phyloP scores from a whole-genome alignment of 2,797 vertebrate genomes.

The Xenentodon cancila region DNA sequence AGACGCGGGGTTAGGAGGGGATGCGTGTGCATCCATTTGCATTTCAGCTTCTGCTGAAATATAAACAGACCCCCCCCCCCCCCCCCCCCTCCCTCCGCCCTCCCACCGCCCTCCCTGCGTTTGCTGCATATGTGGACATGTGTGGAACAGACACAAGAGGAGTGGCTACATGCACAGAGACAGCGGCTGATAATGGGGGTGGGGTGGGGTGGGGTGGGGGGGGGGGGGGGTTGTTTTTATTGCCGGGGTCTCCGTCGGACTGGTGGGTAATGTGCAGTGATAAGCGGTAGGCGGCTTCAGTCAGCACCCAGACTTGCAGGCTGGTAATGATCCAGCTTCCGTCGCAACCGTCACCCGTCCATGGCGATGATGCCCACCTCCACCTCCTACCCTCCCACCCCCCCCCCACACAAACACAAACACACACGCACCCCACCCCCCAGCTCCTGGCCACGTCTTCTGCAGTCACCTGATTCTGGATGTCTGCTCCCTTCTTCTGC shows the following conservation, averaged over 20 bases:
- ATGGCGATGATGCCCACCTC: background rate
- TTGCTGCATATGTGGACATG: slow-evolving; percentile 37
- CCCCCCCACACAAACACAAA: no score
- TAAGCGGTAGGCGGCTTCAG: slow-evolving; percentile 69
- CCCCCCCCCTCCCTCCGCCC: slow-evolving; percentile 1
- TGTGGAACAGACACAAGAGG: slow-evolving; percentile 37
- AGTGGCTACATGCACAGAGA: slow-evolving; percentile 38
- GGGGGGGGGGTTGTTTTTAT: slow-evolving; percentile 43
- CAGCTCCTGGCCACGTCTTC: slow-evolving; percentile 7
- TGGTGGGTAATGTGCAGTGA: slow-evolving; percentile 67
- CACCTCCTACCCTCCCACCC: slow-evolving; percentile 6
- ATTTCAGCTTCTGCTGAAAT: slow-evolving; percentile 2
- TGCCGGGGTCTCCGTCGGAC: slow-evolving; percentile 61
- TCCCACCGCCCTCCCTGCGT: background rate
- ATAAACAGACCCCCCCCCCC: background rate
- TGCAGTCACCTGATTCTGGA: slow-evolving; percentile 1
- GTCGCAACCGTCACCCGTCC: slow-evolving; percentile 32
- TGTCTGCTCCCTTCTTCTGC: slow-evolving; percentile 14
- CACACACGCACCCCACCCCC: no score
- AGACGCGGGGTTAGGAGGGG: slow-evolving; percentile 14
- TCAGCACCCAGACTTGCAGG: slow-evolving; percentile 60
- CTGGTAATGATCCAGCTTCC: slow-evolving; percentile 73
- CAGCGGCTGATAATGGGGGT: slow-evolving; percentile 46
- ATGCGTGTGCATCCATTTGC: background rate
- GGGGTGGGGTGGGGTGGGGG: slow-evolving; percentile 9